Percentiles rank a stretch among this genome's conserved stretches.
Conservation (phyloP, 1,140 invertebrate genomes). For the Drosophila ercepeae region DNA sequence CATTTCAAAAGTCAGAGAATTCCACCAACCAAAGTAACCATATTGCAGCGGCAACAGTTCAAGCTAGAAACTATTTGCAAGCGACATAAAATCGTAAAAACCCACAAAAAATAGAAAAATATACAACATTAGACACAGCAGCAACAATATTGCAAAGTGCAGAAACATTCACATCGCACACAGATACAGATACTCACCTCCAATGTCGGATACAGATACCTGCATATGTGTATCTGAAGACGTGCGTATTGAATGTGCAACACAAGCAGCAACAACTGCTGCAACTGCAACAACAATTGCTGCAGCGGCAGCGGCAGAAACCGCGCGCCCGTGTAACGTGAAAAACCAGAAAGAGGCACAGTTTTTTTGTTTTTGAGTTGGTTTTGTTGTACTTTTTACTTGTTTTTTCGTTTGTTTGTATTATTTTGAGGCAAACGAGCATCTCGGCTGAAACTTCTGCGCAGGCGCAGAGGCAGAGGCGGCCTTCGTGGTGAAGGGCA, state of each 20-base stretch:
- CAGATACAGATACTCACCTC: conserved; percentile 1
- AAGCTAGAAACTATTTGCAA: conserved; percentile 63
- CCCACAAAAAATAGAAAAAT: conserved; percentile 34
- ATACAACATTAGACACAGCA: conserved; percentile 55
- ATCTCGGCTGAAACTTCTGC: conserved; percentile 38
- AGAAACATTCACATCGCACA: conserved; percentile 45
- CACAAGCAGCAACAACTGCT: conserved; percentile 35
- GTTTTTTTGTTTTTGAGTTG: conserved; percentile 57
- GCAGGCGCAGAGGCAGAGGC: conserved; percentile 34
- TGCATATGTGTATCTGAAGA: conserved; percentile 53
- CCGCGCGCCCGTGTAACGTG: conserved; percentile 61
- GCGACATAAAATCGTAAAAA: conserved; percentile 62
- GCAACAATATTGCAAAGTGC: conserved; percentile 60
- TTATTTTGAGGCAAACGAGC: conserved; percentile 51
- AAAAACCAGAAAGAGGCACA: conserved; percentile 80
- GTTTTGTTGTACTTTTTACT: conserved; percentile 43
- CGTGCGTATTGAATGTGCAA: conserved; percentile 68
- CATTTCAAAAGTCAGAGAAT: conserved; percentile 33
- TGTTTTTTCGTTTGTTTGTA: conserved; percentile 30
- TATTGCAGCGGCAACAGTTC: conserved; percentile 11
- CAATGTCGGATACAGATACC: background rate
- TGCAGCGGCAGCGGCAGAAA: conserved; percentile 32
- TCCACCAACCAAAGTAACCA: conserved; percentile 13
- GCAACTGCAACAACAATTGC: conserved; percentile 45
- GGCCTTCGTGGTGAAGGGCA: conserved; percentile 58